A percentile compares a stretch with the other conserved stretches of the same genome.
Evolutionary conservation across 2,888 invertebrate genomes (phyloP).

Genomic region (Dusona sp.): DNA sequence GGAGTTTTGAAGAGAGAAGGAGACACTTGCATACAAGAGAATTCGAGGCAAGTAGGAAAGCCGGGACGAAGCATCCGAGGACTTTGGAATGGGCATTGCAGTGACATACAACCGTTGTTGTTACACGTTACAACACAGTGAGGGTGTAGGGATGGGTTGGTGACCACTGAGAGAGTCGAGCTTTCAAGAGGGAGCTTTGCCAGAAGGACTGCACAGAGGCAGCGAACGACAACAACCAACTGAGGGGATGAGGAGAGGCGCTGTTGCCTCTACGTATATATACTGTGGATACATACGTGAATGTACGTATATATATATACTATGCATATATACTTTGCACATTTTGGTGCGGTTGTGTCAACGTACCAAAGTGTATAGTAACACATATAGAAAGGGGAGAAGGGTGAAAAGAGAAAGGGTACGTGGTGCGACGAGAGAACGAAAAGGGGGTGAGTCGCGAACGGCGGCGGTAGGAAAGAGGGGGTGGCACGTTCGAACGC

Average conservation of each 20-base stretch:
- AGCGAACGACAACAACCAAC: constrained; percentile 19
- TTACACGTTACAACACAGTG: constrained; percentile 50
- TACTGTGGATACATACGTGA: neutral
- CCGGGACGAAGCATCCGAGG: constrained; percentile 50
- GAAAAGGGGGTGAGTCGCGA: constrained; percentile 51
- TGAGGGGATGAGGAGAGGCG: constrained; percentile 39
- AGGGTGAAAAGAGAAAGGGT: constrained; percentile 19
- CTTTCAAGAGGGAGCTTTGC: constrained; percentile 41
- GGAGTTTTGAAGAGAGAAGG: neutral
- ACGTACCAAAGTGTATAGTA: constrained; percentile 52
- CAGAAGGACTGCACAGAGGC: constrained; percentile 29
- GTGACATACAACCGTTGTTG: constrained; percentile 56
- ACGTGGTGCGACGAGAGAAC: constrained; percentile 10
- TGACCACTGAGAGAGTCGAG: constrained; percentile 43
- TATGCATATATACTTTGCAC: constrained; percentile 51
- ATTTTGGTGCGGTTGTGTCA: constrained; percentile 65
- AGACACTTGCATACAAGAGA: constrained; percentile 11
- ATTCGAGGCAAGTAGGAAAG: constrained; percentile 33
- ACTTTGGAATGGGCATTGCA: constrained; percentile 52
- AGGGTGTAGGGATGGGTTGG: constrained; percentile 23
- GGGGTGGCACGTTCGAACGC: constrained; percentile 59
- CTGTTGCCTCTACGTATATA: constrained; percentile 40
- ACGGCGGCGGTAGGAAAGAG: neutral
- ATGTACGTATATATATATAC: neutral
- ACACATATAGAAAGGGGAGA: constrained; percentile 34